Base-by-base conservation (phyloP, 2,888 invertebrate genomes). In the Strigamia transsilvanica region DNA sequence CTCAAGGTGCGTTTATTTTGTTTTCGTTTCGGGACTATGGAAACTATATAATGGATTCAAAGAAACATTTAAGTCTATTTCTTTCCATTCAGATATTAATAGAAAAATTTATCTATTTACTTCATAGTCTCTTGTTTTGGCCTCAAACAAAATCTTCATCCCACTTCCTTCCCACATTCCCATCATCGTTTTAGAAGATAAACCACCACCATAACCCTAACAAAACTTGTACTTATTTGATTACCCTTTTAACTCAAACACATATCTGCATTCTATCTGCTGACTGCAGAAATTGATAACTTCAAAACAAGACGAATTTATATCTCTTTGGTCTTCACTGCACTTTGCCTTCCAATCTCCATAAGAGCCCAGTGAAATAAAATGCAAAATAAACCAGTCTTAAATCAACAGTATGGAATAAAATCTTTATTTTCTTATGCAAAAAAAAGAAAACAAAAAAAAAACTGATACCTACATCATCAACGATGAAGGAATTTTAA, bases 311-410 rank as follows among this genome's bases (percentile, higher is more conserved):
- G 23, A 12, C 10, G n/a, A 51, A n/a, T 10, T 18, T 12, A 27
- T 23, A 66, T 73, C 73, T 73, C 73, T 73, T 73, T 73, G 73
- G 73, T 73, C 73, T 73, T 73, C 73, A 73, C 73, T 73, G 73
- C 73, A 73, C 73, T 73, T 56, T 56, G 56, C 56, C 18, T 56
- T 56, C 56, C n/a, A n/a, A 27, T 73, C 73, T 32, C 27, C 73
- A 15, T 66, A 73, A 73, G 13, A 27, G 13, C 32, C 73, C 73
- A 73, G 73, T 73, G 73, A 73, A 73, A 73, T 73, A 15, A 73
- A 73, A 73, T 73, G 32, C 15, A 73, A 73, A 73, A 73, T 73
- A 73, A 73, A 73, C 73, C 73, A 73, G 73, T 73, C 73, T 73
- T 73, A 51, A 51, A 27, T 73, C 32, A 73, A 32, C 23, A 21